Base-by-base conservation (phyloP, 2,888 invertebrate species). In the Stenodema calcarata region DNA sequence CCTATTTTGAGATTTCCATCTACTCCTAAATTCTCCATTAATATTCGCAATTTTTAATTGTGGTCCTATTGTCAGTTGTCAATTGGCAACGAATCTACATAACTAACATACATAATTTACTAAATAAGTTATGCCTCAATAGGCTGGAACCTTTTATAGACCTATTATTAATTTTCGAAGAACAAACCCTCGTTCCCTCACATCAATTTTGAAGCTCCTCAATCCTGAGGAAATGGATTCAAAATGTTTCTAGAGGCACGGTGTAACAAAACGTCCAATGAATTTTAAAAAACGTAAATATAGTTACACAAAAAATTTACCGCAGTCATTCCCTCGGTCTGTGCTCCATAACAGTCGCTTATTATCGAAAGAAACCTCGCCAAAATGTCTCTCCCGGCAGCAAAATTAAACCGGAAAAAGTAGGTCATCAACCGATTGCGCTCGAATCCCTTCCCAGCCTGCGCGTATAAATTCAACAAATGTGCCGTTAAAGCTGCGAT, bases 401-500 rank as follows among this genome's bases (percentile, higher is more conserved):
- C 41, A 75, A 41, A 41, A 75, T 41, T 75, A 41, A 75, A 75
- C 73, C 18, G 41, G 73, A 75, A 75, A 75, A 75, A 75, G 73
- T 75, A 75, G 73, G 73, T 75, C 35, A 41, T 41, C 35, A 75
- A 30, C 73, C 73, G 41, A 75, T 75, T 75, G 30, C 73, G 30
- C 35, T 75, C 41, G 4, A 9, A 41, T 41, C 41, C 35, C 16
- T 23, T 12, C 50, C 23, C 80, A 54, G 54, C 27, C 54, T 16
- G 80, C 80, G 50, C 47, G 80, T 80, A 80, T 80, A 80, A 80
- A 80, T 80, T 54, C 80, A 47, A 44, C 78, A 44, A 44, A 80
- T 80, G 80, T 80, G 54, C 80, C 42, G 47, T 80, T 54, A 28
- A 54, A 50, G 80, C 80, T 50, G 54, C 80, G 54, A 69, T n/a